Evolutionary conservation across 2,797 vertebrate genomes (phyloP), one percentile per base, ranked within the genome.

Genomic region (Pseudochaenichthys georgianus): DNA sequence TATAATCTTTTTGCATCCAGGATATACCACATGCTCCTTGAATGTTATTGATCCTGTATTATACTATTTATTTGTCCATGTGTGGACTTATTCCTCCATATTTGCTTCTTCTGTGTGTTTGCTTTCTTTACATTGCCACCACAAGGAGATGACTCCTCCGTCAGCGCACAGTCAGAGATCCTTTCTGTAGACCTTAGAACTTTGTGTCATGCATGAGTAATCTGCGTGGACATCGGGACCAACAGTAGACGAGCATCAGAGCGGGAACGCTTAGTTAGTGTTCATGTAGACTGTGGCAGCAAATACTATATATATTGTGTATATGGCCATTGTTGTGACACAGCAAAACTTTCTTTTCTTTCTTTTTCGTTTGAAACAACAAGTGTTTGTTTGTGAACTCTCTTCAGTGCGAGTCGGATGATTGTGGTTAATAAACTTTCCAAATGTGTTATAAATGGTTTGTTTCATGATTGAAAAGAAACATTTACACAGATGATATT

Each of bases 351-450:
- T 50, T 86, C 34, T 82, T 88, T 76, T 48, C 64, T 64, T 82
- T 76, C 42, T 78, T 79, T 77, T 82, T 79, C 65, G 72, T 81
- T 87, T 75, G 52, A 87, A 81, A 77, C 70, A 41, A 64, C 60
- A 83, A 83, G 82, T 91, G 85, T 90, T 90, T 89, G 88, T 92
- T 87, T 86, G 90, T 93, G 89, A 92, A 82, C 77, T 87, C 80
- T 92, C 85, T 91, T 91, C 81, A 86, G 76, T 93, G 86, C 83
- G 90, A 92, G 90, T 94, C 84, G 80, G 83, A 93, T 80, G 88
- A 93, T 91, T 93, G 93, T 94, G 86, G 77, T 93, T 85, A 95
- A 95, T 96, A 96, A 95, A 95, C 86, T 91, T 94, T 95, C 82
- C 86, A 90, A 71, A 83, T 65, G 88, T 88, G 83, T 87, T 84